These are phyloP conservation scores for Polypedilum vanderplanki DNA, from an alignment of 1,140 invertebrate species.

Conservation along the genomic window DNA sequence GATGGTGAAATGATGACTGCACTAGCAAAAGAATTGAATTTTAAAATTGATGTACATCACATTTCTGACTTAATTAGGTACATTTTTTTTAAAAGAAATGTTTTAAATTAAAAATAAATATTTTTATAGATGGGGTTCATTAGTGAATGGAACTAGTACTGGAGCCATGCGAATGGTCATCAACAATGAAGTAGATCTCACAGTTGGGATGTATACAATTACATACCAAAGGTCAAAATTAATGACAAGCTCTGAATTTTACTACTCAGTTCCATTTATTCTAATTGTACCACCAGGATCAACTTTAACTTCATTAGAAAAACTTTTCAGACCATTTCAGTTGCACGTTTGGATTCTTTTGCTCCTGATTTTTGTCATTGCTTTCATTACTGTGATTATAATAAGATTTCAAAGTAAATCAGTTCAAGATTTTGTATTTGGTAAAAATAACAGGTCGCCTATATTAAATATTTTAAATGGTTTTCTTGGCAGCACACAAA, in stretches of 20 bases:
- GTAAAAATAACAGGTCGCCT: background rate
- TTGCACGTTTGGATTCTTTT: background rate
- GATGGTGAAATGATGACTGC: background rate
- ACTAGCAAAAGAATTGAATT: background rate
- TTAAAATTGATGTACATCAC: conserved; percentile 1
- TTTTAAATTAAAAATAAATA: background rate
- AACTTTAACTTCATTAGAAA: background rate
- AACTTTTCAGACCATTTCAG: conserved; percentile 14
- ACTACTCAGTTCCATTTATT: conserved; percentile 1
- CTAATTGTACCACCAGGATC: conserved; percentile 1
- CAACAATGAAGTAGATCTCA: background rate
- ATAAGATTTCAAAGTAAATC: background rate
- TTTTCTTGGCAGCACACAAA: background rate
- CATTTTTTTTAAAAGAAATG: background rate
- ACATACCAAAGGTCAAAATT: background rate
- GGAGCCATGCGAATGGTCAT: background rate
- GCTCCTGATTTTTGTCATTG: background rate
- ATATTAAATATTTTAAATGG: background rate
- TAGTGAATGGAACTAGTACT: background rate
- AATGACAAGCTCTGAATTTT: background rate
- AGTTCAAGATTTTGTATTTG: background rate
- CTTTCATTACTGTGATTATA: background rate
- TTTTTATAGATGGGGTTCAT: background rate
- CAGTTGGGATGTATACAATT: background rate
- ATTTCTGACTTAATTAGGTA: conserved; percentile 18